Conservation (phyloP, 2,888 invertebrate genomes). For the Orthosia cruda region DNA sequence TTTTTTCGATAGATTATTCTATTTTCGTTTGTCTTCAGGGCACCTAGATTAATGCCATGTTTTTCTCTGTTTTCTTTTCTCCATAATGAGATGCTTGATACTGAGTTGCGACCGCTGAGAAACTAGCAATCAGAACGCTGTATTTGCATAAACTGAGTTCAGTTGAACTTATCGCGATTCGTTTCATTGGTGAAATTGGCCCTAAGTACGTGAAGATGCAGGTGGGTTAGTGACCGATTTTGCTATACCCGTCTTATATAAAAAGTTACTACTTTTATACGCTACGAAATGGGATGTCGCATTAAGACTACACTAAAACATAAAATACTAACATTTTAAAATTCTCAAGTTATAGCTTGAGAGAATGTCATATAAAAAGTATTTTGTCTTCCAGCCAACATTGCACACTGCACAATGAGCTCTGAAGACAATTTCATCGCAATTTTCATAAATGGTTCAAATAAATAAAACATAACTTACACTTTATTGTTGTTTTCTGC, state of each 20-base stretch:
- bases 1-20: too few relatives aligned
- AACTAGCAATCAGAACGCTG: too few relatives aligned
- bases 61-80: too few relatives aligned
- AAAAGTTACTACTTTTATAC: not conserved
- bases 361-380: constrained; percentile 49
- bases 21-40: too few relatives aligned
- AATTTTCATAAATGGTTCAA: constrained; percentile 52
- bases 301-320: not conserved
- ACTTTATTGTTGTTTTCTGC: constrained; percentile 30
- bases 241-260: not conserved
- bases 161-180: too few relatives aligned
- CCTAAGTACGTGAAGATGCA: not conserved
- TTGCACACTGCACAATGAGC: constrained; percentile 30
- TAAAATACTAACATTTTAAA: not conserved
- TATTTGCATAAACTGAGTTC: too few relatives aligned
- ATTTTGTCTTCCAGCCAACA: constrained; percentile 51
- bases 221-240: not conserved
- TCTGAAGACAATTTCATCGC: constrained; percentile 52
- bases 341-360: constrained; percentile 22
- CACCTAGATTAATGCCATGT: too few relatives aligned
- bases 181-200: too few relatives aligned
- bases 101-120: too few relatives aligned
- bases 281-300: not conserved
- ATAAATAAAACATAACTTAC: constrained; percentile 61
- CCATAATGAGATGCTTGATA: too few relatives aligned